A percentile compares a stretch with the other conserved stretches of the same genome.
phyloP scores from a whole-genome alignment of 2,888 invertebrate genomes.

The Hirtodrosophila histrioides region DNA sequence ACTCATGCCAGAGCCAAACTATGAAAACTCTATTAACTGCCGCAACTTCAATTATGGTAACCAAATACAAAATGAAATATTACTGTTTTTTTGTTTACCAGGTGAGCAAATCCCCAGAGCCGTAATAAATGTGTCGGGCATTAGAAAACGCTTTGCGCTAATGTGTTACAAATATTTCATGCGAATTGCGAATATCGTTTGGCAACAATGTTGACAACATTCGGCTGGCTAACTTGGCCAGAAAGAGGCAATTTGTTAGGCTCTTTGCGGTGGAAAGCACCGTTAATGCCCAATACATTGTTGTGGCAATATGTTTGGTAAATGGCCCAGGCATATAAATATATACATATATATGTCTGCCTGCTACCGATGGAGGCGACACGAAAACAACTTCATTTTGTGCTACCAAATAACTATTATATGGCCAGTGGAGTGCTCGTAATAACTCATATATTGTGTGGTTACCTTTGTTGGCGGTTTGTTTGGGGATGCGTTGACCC shows the following conservation, averaged over 20 bases:
- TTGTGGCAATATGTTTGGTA: conserved; percentile 77
- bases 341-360: conserved; percentile 31
- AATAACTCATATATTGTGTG: conserved; percentile 76
- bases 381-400: conserved; percentile 66
- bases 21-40: conserved; percentile 57
- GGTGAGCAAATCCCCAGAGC: conserved; percentile 41
- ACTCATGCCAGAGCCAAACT: conserved; percentile 12
- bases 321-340: conserved; percentile 46
- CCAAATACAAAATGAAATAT: conserved; percentile 55
- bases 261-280: conserved; percentile 61
- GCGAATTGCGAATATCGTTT: conserved; percentile 35
- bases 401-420: conserved; percentile 66
- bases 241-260: conserved; percentile 40
- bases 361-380: conserved; percentile 53
- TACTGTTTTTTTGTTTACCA: conserved; percentile 35
- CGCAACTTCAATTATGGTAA: conserved; percentile 41
- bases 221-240: conserved; percentile 1
- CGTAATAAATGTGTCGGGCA: conserved; percentile 67
- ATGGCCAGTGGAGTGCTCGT: conserved; percentile 43
- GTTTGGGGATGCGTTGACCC: conserved; percentile 66
- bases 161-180: conserved; percentile 79
- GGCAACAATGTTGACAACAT: conserved; percentile 44
- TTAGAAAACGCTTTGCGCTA: conserved; percentile 76
- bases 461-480: conserved; percentile 45
- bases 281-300: conserved; percentile 74